phyloP scores from a whole-genome alignment of 2,113 vertebrate species.

The Ursus arctos region DNA sequence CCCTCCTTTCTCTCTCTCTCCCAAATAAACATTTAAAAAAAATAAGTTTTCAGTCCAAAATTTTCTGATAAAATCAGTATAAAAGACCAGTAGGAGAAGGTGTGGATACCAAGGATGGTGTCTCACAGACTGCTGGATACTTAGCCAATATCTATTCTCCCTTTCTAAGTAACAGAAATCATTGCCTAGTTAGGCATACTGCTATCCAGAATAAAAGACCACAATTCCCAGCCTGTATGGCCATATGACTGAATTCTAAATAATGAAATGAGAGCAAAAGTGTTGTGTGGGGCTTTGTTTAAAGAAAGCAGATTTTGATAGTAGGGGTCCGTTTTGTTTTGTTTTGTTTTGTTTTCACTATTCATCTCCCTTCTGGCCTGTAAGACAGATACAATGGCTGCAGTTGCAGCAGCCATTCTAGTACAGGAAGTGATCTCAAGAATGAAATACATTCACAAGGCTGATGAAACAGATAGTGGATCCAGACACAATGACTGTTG shows the following conservation, averaged over 20 bases:
- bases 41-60: background rate
- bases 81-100: background rate
- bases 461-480: background rate
- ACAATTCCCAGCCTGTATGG: background rate
- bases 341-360: background rate
- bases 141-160: background rate
- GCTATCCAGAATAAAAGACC: background rate
- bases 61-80: background rate
- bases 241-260: background rate
- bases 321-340: accelerated
- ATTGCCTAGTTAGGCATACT: background rate
- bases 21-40: background rate
- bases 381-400: background rate
- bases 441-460: background rate
- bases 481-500: background rate
- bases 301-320: background rate
- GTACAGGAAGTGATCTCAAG: background rate
- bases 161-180: background rate
- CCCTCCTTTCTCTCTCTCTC: background rate
- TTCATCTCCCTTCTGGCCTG: background rate
- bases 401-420: background rate
- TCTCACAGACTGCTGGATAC: background rate
- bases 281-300: background rate
- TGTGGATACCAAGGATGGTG: background rate
- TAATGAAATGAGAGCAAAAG: background rate